Evolutionary conservation across 2,797 vertebrate genomes (phyloP).

Genomic region (Craterocephalus amniculus): DNA sequence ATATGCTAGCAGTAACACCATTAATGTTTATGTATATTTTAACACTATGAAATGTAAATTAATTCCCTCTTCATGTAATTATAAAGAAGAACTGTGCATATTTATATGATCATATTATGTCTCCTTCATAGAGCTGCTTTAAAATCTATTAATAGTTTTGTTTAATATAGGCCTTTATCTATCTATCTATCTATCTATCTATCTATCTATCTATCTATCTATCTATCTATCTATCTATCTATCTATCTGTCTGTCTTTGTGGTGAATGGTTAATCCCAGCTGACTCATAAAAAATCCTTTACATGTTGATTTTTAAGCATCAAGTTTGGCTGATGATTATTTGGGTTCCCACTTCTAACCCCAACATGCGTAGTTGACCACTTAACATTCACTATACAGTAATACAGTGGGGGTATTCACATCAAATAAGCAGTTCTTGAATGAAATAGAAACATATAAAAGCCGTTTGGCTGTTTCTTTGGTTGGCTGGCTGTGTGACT

Average conservation of each 20-base stretch:
- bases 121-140: neutral
- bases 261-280: neutral
- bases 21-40: neutral
- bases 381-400: neutral
- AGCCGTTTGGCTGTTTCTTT: neutral
- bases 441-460: neutral
- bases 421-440: neutral
- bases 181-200: neutral
- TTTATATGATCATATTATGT: neutral
- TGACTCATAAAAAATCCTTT: neutral
- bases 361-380: neutral
- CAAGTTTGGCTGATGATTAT: neutral
- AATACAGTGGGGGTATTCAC: neutral
- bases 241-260: neutral
- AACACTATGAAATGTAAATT: neutral
- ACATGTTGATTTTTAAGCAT: neutral
- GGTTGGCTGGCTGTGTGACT: neutral
- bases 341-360: neutral
- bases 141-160: neutral
- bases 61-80: neutral
- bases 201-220: conserved; percentile 3
- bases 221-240: conserved; percentile 1
- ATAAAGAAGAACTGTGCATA: neutral
- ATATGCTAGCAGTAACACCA: neutral
- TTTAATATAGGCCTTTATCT: neutral